Conservation (phyloP, 2,797 vertebrate species). For the Darevskia mixta region DNA sequence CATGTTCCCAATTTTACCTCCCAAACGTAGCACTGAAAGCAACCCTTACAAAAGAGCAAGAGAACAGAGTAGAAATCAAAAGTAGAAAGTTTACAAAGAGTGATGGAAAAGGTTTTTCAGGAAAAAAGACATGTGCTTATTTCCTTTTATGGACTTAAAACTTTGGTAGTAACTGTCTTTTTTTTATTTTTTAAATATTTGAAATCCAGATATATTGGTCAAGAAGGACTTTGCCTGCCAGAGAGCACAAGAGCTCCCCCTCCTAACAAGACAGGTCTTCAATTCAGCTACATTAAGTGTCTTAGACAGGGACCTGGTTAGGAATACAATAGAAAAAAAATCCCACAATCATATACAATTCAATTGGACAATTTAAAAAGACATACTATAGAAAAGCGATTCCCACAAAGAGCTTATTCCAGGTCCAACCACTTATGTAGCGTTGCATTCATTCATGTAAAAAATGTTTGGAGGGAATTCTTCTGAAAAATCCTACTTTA, state of each 20-base stretch:
- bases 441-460: slow-evolving; percentile 2
- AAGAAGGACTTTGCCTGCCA: slow-evolving; percentile 7
- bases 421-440: not conserved
- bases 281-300: slow-evolving; percentile 12
- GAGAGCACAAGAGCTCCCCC: not conserved
- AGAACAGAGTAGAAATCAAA: not conserved
- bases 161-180: slow-evolving; percentile 58
- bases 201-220: slow-evolving; percentile 20
- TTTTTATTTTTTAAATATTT: slow-evolving; percentile 15
- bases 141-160: slow-evolving; percentile 53
- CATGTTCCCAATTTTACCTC: not conserved
- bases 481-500: not conserved
- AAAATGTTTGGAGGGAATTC: not conserved
- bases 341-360: slow-evolving; percentile 16
- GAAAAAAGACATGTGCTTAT: slow-evolving; percentile 30
- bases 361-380: slow-evolving; percentile 5
- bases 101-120: not conserved
- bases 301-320: not conserved
- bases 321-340: not conserved
- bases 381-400: slow-evolving; percentile 38
- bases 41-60: slow-evolving; percentile 21
- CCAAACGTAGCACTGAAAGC: not conserved
- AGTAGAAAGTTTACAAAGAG: slow-evolving; percentile 33
- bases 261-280: not conserved
- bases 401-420: not conserved